phyloP scores from a whole-genome alignment of 2,797 vertebrate species.

The Nyctalus aviator region DNA sequence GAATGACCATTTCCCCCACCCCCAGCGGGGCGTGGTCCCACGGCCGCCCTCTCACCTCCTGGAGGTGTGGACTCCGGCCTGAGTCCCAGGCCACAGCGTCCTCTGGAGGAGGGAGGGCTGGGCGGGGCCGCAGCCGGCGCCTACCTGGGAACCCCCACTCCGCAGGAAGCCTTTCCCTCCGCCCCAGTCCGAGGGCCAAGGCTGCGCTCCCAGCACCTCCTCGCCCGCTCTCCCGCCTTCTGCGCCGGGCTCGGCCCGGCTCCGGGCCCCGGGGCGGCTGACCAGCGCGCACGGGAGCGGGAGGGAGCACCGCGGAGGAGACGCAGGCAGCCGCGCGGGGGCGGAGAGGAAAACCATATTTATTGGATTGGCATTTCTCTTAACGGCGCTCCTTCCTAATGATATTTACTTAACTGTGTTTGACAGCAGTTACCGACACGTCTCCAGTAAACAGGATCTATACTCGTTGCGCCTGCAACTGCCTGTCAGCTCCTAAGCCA shows the following conservation, averaged over 20 bases:
- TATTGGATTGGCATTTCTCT: slow-evolving; percentile 87
- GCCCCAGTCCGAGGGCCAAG: not conserved
- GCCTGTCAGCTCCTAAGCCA: slow-evolving; percentile 93
- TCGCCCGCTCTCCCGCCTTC: accelerated
- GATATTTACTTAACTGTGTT: slow-evolving; percentile 91
- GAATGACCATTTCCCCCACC: not conserved
- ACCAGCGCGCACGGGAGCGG: slow-evolving; percentile 15
- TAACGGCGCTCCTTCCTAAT: slow-evolving; percentile 87
- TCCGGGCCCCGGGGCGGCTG: not conserved
- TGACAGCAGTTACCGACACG: slow-evolving; percentile 91
- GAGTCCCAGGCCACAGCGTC: not conserved
- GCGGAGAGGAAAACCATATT: slow-evolving; percentile 84
- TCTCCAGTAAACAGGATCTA: slow-evolving; percentile 90
- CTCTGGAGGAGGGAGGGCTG: not conserved
- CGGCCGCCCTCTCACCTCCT: not conserved
- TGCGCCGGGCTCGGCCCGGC: not conserved
- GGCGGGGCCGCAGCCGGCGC: not conserved
- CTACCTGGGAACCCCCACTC: not conserved
- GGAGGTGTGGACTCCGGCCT: not conserved
- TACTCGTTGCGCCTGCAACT: slow-evolving; percentile 91
- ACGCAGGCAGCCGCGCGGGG: slow-evolving; percentile 67
- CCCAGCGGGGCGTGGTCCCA: too few species aligned
- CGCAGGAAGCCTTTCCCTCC: not conserved
- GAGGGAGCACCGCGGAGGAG: slow-evolving; percentile 54
- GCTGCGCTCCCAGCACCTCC: not conserved